Conservation (phyloP, 2,113 vertebrate genomes). For the Siniperca chuatsi region DNA sequence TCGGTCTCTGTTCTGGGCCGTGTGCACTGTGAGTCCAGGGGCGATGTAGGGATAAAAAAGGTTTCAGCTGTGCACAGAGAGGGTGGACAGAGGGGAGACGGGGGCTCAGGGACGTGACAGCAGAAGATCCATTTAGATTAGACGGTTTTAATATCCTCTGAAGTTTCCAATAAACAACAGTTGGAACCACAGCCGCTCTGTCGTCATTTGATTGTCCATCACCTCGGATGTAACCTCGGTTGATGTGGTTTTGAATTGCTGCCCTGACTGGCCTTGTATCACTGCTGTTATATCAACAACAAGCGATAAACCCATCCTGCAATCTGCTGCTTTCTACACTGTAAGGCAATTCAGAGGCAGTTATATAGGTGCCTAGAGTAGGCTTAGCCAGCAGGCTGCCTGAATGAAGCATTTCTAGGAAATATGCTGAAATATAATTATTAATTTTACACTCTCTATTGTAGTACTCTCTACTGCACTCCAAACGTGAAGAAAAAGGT, state of each 20-base stretch:
- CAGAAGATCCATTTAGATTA: conserved; percentile 76
- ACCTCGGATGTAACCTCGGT: conserved; percentile 38
- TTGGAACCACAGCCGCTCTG: conserved; percentile 9
- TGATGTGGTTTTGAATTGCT: conserved; percentile 48
- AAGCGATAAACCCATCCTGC: conserved; percentile 49
- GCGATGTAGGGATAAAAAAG: conserved; percentile 65
- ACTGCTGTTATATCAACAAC: conserved; percentile 46
- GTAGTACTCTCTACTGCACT: conserved; percentile 10
- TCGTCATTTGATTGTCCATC: conserved; percentile 57
- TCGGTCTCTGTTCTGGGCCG: conserved; percentile 39
- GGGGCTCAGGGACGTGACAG: conserved; percentile 55
- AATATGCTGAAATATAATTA: conserved; percentile 49
- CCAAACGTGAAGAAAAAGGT: conserved; percentile 29
- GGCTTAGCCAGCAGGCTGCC: conserved; percentile 38
- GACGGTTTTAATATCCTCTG: conserved; percentile 72
- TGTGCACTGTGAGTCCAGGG: conserved; percentile 43
- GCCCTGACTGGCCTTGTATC: conserved; percentile 40
- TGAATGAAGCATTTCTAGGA: conserved; percentile 25
- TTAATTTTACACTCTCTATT: conserved; percentile 47
- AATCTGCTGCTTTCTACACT: conserved; percentile 44
- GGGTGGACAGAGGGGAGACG: background rate
- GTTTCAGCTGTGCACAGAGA: conserved; percentile 47
- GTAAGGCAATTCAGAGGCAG: conserved; percentile 38
- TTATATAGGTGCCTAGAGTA: conserved; percentile 28
- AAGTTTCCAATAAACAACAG: conserved; percentile 66